Base-by-base conservation (phyloP, 2,888 invertebrate species). In the Spisula solida region DNA sequence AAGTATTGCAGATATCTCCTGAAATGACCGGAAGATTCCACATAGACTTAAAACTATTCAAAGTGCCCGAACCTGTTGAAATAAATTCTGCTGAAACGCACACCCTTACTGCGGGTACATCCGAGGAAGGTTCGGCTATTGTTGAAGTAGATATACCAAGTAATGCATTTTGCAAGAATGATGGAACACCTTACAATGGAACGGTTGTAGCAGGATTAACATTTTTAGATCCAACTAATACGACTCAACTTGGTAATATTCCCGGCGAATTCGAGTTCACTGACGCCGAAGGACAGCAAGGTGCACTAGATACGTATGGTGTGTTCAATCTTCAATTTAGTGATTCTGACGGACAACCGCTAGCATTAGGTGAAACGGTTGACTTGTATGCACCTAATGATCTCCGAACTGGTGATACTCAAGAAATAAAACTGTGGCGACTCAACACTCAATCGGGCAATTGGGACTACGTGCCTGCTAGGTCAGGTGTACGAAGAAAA, bases 211-310 rank as follows among this genome's bases (percentile, higher is more conserved):
- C 51, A 6, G 25, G 56, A 34, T 29, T 82, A 20, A 82, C 82
- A 60, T 82, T 82, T 56, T 18, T 82, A 51, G 82, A 82, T 56
- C 82, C 82, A 31, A 56, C 55, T 16, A 56, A 82, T 25, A 34
- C 14, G 20, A 25, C 56, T 1, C 1, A 4, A 14, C 18, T 56
- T 29, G 18, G 31, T 20, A 51, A 55, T 56, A 60, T 34, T 31
- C 56, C 82, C 8, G 82, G 82, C 20, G 1, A 25, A 6, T 82
- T 82, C 56, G 14, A 51, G 41, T 51, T 29, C 18, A 34, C 56
- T 8, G 48, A 55, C 5, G 55, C 18, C 16, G 55, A 55, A 31
- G 81, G 81, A 18, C 48, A 81, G 25, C 29, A 25, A 55, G 81
- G 48, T 29, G 18, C 25, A 51, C 55, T 81, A 0, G 81, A 4